phyloP scores from a whole-genome alignment of 2,797 vertebrate genomes.

The Pelodytes ibericus region DNA sequence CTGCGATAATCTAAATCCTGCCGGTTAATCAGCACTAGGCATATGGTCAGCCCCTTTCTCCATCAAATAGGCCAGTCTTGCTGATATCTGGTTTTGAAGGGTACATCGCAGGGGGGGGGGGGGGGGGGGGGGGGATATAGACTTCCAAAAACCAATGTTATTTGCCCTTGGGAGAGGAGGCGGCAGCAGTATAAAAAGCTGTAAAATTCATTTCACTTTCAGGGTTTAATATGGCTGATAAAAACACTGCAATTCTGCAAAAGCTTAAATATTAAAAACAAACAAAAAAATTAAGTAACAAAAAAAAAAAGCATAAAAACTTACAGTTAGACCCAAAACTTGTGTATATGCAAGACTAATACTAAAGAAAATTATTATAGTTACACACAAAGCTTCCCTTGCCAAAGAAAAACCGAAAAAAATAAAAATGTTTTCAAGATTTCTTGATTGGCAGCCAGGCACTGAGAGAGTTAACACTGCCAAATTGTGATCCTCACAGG shows the following conservation, averaged over 20 bases:
- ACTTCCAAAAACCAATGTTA: not conserved
- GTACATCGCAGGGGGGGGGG: conserved; percentile 6
- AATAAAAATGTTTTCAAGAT: conserved; percentile 23
- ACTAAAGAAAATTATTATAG: conserved; percentile 44
- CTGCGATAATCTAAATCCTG: conserved; percentile 74
- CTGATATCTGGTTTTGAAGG: conserved; percentile 20
- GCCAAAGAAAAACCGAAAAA: conserved; percentile 23
- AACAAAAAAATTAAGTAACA: conserved; percentile 29
- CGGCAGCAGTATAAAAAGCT: conserved; percentile 24
- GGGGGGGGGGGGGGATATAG: conserved; percentile 1
- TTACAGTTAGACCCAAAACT: conserved; percentile 25
- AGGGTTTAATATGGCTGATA: conserved; percentile 22
- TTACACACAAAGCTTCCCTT: conserved; percentile 32
- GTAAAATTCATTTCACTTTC: conserved; percentile 34
- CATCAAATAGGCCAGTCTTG: conserved; percentile 20
- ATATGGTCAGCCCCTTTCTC: not conserved
- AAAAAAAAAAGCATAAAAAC: conserved; percentile 3
- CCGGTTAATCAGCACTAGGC: conserved; percentile 13
- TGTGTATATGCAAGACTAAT: conserved; percentile 41
- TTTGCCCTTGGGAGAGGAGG: not conserved
- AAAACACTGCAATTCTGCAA: conserved; percentile 54
- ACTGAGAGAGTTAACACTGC: conserved; percentile 16
- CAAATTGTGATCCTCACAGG: not conserved
- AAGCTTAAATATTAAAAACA: conserved; percentile 29
- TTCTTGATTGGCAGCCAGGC: conserved; percentile 46